Base-by-base conservation (phyloP, 1,140 invertebrate species). In the Drosophila ambigua region DNA sequence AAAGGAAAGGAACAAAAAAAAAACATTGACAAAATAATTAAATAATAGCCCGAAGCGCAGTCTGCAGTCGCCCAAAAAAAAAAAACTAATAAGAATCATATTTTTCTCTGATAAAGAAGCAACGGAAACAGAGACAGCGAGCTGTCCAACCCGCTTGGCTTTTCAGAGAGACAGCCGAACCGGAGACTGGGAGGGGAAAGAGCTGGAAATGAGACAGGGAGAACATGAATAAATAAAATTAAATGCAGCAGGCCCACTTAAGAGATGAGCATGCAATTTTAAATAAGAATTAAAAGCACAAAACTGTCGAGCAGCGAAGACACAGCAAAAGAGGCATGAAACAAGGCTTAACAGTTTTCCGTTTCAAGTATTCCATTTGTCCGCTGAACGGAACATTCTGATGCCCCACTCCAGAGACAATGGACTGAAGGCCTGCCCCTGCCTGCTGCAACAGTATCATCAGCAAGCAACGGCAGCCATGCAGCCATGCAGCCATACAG, bases 211-310 rank as follows among this genome's bases (percentile, higher is more conserved):
- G 55, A 43, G 28, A 20, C 13, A 24, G 51, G 13, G n/a, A 54
- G 44, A 63, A 76, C 82, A 78, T 72, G 71, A 87, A 87, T 88
- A 88, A 88, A 88, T 82, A 87, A 88, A 82, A 87, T 76, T 79
- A 87, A 87, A 82, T 79, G 75, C 82, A 82, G 75, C 71, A 72
- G 67, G 59, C 63, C 66, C 83, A 79, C 83, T 87, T 88, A 87
- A 82, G 83, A 87, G 83, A 88, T 87, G 83, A 88, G 82, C 78
- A 72, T 82, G 82, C 82, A 87, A 87, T 87, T 87, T 87, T 69
- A 87, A 87, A 77, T 75, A 81, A 75, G 82, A 85, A 85, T 87
- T 87, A 87, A 85, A 81, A 81, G 81, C 77, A 77, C 62, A 74
- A 75, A 85, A 75, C 77, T 74, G 61, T 82, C n/a, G 39, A 65